Percentiles rank a stretch among this genome's conserved stretches.
phyloP scores from a whole-genome alignment of 2,888 invertebrate genomes.

The Tinea semifulvella region DNA sequence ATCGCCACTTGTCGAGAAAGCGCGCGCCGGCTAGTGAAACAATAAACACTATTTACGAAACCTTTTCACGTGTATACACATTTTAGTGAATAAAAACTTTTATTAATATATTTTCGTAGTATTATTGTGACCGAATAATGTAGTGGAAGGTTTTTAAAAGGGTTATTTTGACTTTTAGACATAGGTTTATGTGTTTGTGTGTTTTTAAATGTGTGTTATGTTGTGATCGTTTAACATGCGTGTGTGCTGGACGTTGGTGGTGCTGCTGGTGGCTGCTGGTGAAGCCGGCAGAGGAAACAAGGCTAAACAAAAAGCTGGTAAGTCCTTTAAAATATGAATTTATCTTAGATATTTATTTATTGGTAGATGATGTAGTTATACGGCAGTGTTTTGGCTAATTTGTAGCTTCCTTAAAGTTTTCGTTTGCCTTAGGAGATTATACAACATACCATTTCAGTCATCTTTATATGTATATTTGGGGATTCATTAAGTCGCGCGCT shows the following conservation, averaged over 20 bases:
- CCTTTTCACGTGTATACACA: not conserved
- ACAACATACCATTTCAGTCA: too few relatives aligned
- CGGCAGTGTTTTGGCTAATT: too few relatives aligned
- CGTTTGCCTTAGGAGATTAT: too few relatives aligned
- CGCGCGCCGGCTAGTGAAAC: too few relatives aligned
- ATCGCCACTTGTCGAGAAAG: not conserved
- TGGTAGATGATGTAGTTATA: too few relatives aligned
- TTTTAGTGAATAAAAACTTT: not conserved
- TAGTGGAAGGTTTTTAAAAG: not conserved
- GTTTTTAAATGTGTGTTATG: conserved; percentile 20
- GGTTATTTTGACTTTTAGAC: not conserved
- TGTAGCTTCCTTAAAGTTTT: too few relatives aligned
- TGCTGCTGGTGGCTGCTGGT: conserved; percentile 38
- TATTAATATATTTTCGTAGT: not conserved
- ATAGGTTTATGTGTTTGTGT: not conserved
- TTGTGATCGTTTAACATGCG: conserved; percentile 40
- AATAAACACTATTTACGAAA: too few relatives aligned
- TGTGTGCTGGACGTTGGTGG: conserved; percentile 32
- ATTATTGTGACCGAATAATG: not conserved
- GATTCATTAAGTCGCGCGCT: too few relatives aligned
- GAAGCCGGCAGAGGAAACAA: conserved; percentile 20
- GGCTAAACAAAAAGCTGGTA: conserved; percentile 56
- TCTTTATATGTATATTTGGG: too few relatives aligned
- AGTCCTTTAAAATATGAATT: too few relatives aligned
- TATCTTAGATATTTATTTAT: too few relatives aligned